Percentiles rank a stretch among this genome's conserved stretches.
Conservation (phyloP, 2,888 invertebrate genomes). For the Drosophila stalkeri region DNA sequence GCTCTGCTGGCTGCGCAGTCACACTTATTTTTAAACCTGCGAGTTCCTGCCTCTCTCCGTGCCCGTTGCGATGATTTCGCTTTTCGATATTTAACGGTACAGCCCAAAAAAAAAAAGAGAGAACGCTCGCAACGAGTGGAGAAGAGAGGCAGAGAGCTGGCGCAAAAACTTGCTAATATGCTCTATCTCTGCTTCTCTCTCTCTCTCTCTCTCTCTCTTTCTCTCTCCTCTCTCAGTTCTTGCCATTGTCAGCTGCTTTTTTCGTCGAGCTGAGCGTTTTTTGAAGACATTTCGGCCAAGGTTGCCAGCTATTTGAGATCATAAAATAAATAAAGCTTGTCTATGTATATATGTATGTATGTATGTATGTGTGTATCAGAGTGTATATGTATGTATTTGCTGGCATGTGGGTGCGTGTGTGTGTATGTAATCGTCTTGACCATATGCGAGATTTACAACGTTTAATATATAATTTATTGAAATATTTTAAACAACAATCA, state of each 20-base stretch:
- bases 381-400: slow-evolving; percentile 2
- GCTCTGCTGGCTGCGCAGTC: slow-evolving; percentile 14
- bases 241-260: slow-evolving; percentile 41
- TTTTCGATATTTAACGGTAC: slow-evolving; percentile 37
- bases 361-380: neutral
- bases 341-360: slow-evolving; percentile 12
- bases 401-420: slow-evolving; percentile 3
- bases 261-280: slow-evolving; percentile 56
- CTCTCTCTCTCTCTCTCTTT: slow-evolving; percentile 12
- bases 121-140: neutral
- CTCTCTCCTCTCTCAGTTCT: slow-evolving; percentile 28
- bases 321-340: slow-evolving; percentile 53
- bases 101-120: neutral
- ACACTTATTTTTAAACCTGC: slow-evolving; percentile 52
- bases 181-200: neutral
- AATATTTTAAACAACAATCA: slow-evolving; percentile 32
- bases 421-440: slow-evolving; percentile 28
- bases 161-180: slow-evolving; percentile 27
- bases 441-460: slow-evolving; percentile 60
- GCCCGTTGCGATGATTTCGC: slow-evolving; percentile 24
- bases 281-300: slow-evolving; percentile 70
- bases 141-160: neutral
- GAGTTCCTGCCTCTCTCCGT: slow-evolving; percentile 34
- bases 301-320: slow-evolving; percentile 61
- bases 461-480: slow-evolving; percentile 42